Evolutionary conservation across 2,113 vertebrate species (phyloP).

Genomic region (Physeter macrocephalus): DNA sequence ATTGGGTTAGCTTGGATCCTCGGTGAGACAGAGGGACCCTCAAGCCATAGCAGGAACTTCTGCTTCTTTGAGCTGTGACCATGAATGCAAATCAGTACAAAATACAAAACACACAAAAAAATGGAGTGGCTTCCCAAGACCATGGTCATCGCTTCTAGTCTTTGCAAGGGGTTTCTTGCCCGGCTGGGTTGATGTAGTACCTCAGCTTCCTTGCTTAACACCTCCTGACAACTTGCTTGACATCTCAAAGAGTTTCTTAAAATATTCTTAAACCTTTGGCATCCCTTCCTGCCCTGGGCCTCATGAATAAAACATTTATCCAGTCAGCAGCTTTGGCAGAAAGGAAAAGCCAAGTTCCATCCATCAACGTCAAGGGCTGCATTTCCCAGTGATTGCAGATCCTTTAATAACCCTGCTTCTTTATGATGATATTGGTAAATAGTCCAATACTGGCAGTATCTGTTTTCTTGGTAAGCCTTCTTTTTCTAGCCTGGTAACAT

Average conservation of each 20-base stretch:
- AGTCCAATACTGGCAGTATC: conserved; percentile 55
- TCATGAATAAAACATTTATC: conserved; percentile 93
- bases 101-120: conserved; percentile 10
- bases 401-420: conserved; percentile 82
- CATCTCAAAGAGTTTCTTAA: conserved; percentile 88
- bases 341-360: conserved; percentile 86
- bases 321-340: conserved; percentile 90
- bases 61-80: conserved; percentile 34
- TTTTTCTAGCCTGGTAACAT: conserved; percentile 71
- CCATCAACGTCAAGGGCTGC: conserved; percentile 87
- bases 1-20: background rate
- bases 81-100: conserved; percentile 28
- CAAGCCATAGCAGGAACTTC: background rate
- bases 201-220: conserved; percentile 83
- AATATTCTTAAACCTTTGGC: conserved; percentile 93
- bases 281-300: conserved; percentile 84
- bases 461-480: conserved; percentile 71
- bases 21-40: background rate
- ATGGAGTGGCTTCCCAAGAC: conserved; percentile 36
- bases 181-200: conserved; percentile 71
- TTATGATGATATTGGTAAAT: conserved; percentile 78
- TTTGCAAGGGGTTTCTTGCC: conserved; percentile 59
- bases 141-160: background rate
- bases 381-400: conserved; percentile 81
- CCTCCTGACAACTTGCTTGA: conserved; percentile 87